phyloP scores from a whole-genome alignment of 2,888 invertebrate genomes.

The Philhelius pedissequus region DNA sequence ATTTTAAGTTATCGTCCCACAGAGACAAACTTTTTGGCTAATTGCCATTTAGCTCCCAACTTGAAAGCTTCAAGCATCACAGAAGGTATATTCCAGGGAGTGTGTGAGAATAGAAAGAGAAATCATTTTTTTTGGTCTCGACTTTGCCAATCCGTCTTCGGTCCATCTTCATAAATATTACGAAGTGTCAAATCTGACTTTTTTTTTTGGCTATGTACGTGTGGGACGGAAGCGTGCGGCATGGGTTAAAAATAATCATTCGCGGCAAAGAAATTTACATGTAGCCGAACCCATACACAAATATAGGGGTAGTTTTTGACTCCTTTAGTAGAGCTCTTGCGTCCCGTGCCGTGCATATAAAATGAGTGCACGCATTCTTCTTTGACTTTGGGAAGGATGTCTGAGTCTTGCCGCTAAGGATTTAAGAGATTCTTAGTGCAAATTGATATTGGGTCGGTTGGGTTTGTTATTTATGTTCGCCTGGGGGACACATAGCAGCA shows the following conservation, averaged over 20 bases:
- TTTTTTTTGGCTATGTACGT: conserved; percentile 8
- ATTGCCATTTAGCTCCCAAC: conserved; percentile 68
- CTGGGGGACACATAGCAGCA: conserved; percentile 58
- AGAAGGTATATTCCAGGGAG: neutral
- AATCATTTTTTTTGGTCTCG: conserved; percentile 18
- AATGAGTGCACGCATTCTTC: conserved; percentile 56
- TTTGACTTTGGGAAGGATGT: neutral
- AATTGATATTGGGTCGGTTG: conserved; percentile 69
- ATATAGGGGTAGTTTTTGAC: conserved; percentile 10
- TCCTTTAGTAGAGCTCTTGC: conserved; percentile 24
- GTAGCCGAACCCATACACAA: neutral
- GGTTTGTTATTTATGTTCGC: conserved; percentile 71
- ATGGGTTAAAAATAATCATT: conserved; percentile 38
- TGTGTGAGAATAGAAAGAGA: neutral
- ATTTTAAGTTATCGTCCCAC: conserved; percentile 69
- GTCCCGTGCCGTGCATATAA: conserved; percentile 55
- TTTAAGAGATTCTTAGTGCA: conserved; percentile 65
- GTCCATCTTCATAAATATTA: conserved; percentile 58
- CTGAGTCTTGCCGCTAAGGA: conserved; percentile 14
- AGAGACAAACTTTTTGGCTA: conserved; percentile 70
- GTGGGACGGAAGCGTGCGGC: neutral
- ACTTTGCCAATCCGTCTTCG: conserved; percentile 33
- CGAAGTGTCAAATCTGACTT: conserved; percentile 64
- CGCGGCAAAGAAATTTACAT: conserved; percentile 48
- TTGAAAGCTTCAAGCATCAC: neutral